Base-by-base conservation (phyloP, 1,140 invertebrate species). In the Diorhabda carinulata region DNA sequence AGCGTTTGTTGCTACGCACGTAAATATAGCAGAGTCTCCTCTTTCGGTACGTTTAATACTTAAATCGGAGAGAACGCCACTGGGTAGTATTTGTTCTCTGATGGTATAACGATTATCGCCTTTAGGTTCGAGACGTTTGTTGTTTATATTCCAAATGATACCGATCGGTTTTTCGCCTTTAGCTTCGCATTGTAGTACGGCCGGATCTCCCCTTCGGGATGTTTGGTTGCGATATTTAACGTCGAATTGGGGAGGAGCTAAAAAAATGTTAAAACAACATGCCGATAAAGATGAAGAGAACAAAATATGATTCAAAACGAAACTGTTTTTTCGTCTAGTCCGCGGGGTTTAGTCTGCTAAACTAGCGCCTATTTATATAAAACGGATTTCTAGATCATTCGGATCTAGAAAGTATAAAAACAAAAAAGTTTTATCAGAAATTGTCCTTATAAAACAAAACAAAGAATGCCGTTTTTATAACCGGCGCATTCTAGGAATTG, bases 81-180 rank as follows among this genome's bases (percentile, higher is more conserved):
- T 92, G 2, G 90, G 88, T 43, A 94, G 80, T 76, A 94, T 94
- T 82, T 96, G 93, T 83, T 96, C 94, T 62, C 93, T 89, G 76
- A 97, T 96, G 3, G 94, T 96, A 82, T 96, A 96, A 10, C 61
- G 43, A 25, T 87, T 91, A 78, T 95, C 92, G 65, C 88, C 91
- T 82, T 95, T 94, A 43, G 92, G 90, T 82, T 96, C 93, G 64
- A 96, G 82, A 62, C 93, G 88, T 80, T 95, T 95, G 81, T 94
- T 95, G 81, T 96, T 95, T 88, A 95, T 95, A 82, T 94, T 96
- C 97, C 96, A 98, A 40, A 95, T 87, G 60, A 98, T 96, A 74
- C 94, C 94, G 79, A 98, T 93, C 42, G 96, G 96, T 85, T 95
- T 96, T 83, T 98, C 96, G 64, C 97, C 96, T 78, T 94, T 92